Conservation (phyloP, 2,113 vertebrate species). For the Rhegmatorhina hoffmannsi region DNA sequence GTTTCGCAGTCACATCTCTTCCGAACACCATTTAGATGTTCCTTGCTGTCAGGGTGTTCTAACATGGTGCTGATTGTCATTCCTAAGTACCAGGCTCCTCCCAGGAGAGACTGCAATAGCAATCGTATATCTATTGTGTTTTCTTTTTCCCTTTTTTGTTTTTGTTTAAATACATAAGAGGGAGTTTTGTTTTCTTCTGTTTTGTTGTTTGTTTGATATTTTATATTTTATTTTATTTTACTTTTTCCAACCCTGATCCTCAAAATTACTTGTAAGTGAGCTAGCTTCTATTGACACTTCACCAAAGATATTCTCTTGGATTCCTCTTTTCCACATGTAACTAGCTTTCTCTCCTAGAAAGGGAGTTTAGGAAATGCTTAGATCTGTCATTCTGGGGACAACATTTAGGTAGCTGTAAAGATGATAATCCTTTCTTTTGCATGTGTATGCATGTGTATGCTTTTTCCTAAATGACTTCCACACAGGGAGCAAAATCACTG, state of each 20-base stretch:
- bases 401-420: background rate
- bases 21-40: background rate
- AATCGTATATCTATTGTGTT: rapidly evolving
- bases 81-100: rapidly evolving
- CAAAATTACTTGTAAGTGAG: background rate
- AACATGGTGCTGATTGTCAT: rapidly evolving
- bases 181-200: too few relatives aligned
- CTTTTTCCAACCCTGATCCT: background rate
- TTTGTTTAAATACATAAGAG: background rate
- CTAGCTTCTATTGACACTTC: background rate
- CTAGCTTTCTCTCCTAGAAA: background rate
- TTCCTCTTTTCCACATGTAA: background rate
- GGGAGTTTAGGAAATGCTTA: background rate
- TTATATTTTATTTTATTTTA: background rate
- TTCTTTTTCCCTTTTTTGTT: rapidly evolving
- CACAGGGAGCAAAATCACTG: background rate
- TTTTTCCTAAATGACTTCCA: slow-evolving; percentile 32
- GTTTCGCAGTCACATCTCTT: background rate
- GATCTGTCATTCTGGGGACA: background rate
- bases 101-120: background rate
- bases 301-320: background rate
- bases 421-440: background rate
- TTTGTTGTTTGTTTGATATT: background rate
- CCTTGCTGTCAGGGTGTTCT: background rate
- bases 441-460: background rate